phyloP scores from a whole-genome alignment of 2,888 invertebrate species.

The Andrena camellia region DNA sequence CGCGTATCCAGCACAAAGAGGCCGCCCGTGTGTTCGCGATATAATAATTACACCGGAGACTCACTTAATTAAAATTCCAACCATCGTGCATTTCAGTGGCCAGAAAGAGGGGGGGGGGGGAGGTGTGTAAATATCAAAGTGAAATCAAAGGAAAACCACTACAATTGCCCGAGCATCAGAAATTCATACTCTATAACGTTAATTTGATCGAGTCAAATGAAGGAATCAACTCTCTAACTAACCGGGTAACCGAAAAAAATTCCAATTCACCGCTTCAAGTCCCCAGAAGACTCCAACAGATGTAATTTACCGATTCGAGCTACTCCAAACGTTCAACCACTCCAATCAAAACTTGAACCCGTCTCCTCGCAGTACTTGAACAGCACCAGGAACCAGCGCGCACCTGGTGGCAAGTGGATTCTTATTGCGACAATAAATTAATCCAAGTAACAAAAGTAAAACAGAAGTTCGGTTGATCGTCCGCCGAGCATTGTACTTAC shows the following conservation, averaged over 20 bases:
- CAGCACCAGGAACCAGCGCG: neutral
- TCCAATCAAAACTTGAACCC: neutral
- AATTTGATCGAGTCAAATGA: neutral
- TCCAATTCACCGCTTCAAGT: too few species aligned
- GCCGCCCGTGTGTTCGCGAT: constrained; percentile 17
- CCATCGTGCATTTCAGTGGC: neutral
- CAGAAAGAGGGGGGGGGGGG: neutral
- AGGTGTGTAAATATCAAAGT: neutral
- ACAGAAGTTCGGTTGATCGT: constrained; percentile 8
- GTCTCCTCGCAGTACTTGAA: neutral
- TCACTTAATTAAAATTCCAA: constrained; percentile 23
- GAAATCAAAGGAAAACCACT: neutral
- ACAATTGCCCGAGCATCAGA: neutral
- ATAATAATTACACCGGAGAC: constrained; percentile 18
- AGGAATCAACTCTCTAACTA: too few species aligned
- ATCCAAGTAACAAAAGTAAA: constrained; percentile 11
- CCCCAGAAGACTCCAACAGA: too few species aligned
- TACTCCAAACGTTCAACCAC: neutral
- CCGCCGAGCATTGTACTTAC: neutral
- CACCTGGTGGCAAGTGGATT: neutral
- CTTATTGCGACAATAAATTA: neutral
- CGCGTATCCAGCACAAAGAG: constrained; percentile 16
- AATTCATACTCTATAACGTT: neutral
- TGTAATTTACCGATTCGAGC: too few species aligned
- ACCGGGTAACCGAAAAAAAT: too few species aligned